Evolutionary conservation across 2,797 vertebrate species (phyloP).

Genomic region (Sarcophilus harrisii): DNA sequence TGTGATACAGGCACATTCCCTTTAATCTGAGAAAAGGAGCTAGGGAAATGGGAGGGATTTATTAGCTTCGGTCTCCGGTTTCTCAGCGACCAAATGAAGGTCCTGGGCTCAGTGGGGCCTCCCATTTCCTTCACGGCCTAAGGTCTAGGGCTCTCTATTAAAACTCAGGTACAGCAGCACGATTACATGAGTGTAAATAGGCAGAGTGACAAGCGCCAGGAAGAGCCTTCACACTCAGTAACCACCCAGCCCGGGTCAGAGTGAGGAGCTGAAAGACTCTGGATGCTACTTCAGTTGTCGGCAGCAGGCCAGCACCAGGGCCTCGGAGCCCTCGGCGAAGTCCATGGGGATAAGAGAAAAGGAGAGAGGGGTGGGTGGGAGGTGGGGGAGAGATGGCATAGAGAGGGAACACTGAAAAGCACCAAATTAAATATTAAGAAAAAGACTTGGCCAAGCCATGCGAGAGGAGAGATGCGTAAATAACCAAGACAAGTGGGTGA

Average conservation of each 20-base stretch:
- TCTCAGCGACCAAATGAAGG: background rate
- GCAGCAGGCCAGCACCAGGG: slow-evolving; percentile 62
- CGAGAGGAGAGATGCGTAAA: slow-evolving; percentile 73
- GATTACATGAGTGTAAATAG: slow-evolving; percentile 48
- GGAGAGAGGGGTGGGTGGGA: slow-evolving; percentile 43
- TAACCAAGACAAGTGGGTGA: slow-evolving; percentile 67
- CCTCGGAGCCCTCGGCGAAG: slow-evolving; percentile 72
- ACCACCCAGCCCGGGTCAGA: slow-evolving; percentile 53
- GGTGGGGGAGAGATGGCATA: background rate
- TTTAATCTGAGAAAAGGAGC: slow-evolving; percentile 56
- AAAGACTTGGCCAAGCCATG: slow-evolving; percentile 75
- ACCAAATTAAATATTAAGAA: slow-evolving; percentile 77
- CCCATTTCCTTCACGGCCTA: background rate
- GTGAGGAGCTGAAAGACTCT: slow-evolving; percentile 70
- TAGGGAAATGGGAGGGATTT: slow-evolving; percentile 57
- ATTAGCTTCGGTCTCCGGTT: slow-evolving; percentile 53
- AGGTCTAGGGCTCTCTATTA: background rate
- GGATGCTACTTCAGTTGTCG: slow-evolving; percentile 64
- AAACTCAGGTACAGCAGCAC: slow-evolving; percentile 13
- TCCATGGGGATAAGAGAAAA: slow-evolving; percentile 67
- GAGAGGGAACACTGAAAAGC: slow-evolving; percentile 72
- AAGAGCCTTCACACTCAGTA: slow-evolving; percentile 49
- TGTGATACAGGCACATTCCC: slow-evolving; percentile 33
- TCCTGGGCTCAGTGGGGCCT: background rate
- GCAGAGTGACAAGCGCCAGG: slow-evolving; percentile 48